Percentiles rank a stretch among this genome's conserved stretches.
Conservation (phyloP, 2,888 invertebrate genomes). For the Nomada ruficornis region DNA sequence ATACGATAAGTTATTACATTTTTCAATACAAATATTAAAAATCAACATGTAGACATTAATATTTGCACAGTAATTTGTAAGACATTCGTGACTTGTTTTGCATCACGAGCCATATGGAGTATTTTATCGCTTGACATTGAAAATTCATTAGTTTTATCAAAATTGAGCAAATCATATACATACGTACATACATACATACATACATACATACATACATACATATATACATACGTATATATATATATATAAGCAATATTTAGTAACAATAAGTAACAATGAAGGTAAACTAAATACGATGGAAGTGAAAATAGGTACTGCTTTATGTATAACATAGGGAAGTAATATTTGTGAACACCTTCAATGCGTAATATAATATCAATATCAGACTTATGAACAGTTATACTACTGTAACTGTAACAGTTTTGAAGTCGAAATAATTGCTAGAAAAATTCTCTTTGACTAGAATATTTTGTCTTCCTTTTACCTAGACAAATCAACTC, state of each 20-base stretch:
- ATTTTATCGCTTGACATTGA: constrained; percentile 34
- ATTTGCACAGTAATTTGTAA: constrained; percentile 43
- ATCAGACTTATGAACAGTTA: constrained; percentile 41
- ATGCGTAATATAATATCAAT: constrained; percentile 36
- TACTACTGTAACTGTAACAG: constrained; percentile 39
- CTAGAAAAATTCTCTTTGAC: constrained; percentile 45
- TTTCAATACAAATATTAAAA: constrained; percentile 41
- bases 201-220: too few species aligned
- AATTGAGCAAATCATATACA: constrained; percentile 67
- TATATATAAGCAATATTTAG: constrained; percentile 40
- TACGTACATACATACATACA: too few species aligned
- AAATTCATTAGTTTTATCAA: constrained; percentile 57
- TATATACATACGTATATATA: too few species aligned
- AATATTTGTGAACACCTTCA: constrained; percentile 43
- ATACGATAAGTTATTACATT: constrained; percentile 38
- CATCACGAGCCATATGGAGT: constrained; percentile 22
- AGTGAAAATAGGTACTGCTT: constrained; percentile 14
- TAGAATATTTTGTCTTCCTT: constrained; percentile 53
- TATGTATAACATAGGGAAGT: constrained; percentile 31
- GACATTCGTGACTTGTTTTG: constrained; percentile 19
- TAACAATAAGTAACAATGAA: constrained; percentile 20
- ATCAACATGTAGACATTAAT: constrained; percentile 43
- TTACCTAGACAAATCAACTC: constrained; percentile 5
- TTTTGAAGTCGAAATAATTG: constrained; percentile 45
- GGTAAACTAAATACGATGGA: constrained; percentile 35